Percentiles rank a stretch among this genome's conserved stretches.
These are phyloP conservation scores for Anoura caudifer DNA, from an alignment of 2,113 vertebrate genomes.

Conservation along the genomic window DNA sequence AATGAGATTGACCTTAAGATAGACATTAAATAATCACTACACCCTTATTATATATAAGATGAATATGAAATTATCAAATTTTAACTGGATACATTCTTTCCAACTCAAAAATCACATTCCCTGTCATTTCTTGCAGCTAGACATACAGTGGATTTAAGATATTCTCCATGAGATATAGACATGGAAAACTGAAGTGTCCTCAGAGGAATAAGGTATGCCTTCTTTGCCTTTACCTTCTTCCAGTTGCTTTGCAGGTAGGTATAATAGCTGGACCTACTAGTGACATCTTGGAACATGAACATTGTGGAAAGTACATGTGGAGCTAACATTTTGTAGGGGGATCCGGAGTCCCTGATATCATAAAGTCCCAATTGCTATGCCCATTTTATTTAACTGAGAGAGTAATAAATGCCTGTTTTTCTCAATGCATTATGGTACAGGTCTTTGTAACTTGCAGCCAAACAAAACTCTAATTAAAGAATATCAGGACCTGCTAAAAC, in stretches of 20 bases:
- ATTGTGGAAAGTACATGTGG: fast-evolving
- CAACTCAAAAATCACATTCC: background rate
- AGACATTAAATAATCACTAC: background rate
- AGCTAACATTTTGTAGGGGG: fast-evolving
- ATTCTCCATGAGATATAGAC: background rate
- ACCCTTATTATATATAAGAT: too few species aligned
- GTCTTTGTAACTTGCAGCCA: background rate
- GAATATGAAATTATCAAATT: background rate
- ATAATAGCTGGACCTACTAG: background rate
- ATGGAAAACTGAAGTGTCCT: background rate
- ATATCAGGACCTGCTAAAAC: background rate
- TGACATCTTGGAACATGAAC: background rate
- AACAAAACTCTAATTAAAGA: background rate
- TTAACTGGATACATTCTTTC: background rate
- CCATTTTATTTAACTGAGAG: background rate
- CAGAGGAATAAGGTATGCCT: background rate
- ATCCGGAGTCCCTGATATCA: background rate
- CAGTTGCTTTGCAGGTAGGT: too few species aligned
- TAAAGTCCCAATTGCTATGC: background rate
- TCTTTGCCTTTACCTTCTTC: too few species aligned
- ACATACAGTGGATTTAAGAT: background rate
- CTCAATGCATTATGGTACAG: background rate
- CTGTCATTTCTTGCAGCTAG: background rate
- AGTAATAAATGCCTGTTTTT: background rate
- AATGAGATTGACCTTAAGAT: background rate